These are phyloP conservation scores for Euspilapteryx auroguttella DNA, from an alignment of 2,888 invertebrate genomes.

Conservation along the genomic window DNA sequence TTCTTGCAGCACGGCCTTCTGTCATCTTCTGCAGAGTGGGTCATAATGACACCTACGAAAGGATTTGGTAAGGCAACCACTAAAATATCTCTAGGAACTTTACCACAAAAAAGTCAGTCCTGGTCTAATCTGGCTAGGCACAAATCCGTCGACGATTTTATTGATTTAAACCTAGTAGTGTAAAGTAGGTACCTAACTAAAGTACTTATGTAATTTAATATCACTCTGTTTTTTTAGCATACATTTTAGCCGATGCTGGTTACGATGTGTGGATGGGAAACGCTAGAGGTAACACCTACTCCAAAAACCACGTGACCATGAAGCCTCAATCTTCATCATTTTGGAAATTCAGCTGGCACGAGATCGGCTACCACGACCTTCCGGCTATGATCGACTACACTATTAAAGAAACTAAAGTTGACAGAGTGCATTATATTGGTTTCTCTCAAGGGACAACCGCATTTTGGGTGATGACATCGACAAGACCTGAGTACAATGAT, in stretches of 20 bases:
- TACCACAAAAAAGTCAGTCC: too few species aligned
- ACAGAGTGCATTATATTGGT: conserved; percentile 68
- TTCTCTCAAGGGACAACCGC: conserved; percentile 72
- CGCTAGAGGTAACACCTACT: conserved; percentile 79
- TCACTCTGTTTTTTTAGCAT: conserved; percentile 65
- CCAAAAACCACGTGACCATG: conserved; percentile 57
- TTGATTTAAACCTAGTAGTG: too few species aligned
- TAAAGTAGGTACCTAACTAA: too few species aligned
- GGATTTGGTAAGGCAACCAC: conserved; percentile 43
- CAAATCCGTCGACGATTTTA: too few species aligned
- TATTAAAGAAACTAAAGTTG: conserved; percentile 48
- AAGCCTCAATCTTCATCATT: conserved; percentile 30
- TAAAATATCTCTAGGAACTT: too few species aligned
- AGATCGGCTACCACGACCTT: conserved; percentile 74
- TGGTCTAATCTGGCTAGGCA: too few species aligned
- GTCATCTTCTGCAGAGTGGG: conserved; percentile 78
- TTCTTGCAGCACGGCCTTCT: conserved; percentile 83
- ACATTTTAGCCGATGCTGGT: conserved; percentile 67
- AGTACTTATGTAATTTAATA: too few species aligned
- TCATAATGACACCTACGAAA: conserved; percentile 68
- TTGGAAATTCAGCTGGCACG: conserved; percentile 70
- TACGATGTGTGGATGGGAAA: conserved; percentile 88
- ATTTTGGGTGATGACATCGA: conserved; percentile 63
- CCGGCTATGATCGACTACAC: conserved; percentile 76
- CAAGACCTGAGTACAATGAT: conserved; percentile 59